A percentile compares a stretch with the other conserved stretches of the same genome.
These are phyloP conservation scores for Drosophila mauritiana DNA, from an alignment of 1,140 invertebrate genomes.

Conservation along the genomic window DNA sequence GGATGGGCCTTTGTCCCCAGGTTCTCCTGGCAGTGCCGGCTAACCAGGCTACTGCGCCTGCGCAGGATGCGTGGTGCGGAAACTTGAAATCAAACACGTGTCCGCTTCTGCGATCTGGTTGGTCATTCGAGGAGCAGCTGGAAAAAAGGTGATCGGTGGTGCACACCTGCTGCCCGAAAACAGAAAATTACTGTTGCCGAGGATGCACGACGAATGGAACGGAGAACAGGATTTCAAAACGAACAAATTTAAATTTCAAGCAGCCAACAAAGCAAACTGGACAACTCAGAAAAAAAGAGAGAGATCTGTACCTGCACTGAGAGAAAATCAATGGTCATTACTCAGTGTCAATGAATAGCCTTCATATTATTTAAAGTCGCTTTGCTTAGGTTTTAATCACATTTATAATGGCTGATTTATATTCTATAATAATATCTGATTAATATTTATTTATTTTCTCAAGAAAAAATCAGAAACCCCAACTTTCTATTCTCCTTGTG, in stretches of 20 bases:
- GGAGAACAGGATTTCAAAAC: constrained; percentile 70
- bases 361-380: no score
- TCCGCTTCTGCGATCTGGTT: constrained; percentile 67
- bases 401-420: no score
- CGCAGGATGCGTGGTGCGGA: constrained; percentile 57
- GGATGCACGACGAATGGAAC: constrained; percentile 33
- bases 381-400: no score
- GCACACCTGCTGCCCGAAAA: constrained; percentile 72
- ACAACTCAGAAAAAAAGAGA: neutral
- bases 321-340: neutral
- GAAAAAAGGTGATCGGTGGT: constrained; percentile 30
- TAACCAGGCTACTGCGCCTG: constrained; percentile 57
- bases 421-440: no score
- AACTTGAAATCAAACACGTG: constrained; percentile 83
- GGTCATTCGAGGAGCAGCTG: constrained; percentile 67
- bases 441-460: no score
- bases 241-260: constrained; percentile 72
- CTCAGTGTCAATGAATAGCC: neutral
- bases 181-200: constrained; percentile 69
- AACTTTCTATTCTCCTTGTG: neutral
- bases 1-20: constrained; percentile 41
- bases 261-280: constrained; percentile 15
- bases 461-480: no score
- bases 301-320: constrained; percentile 16
- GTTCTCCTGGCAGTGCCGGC: neutral